Evolutionary conservation across 2,113 vertebrate species (phyloP).

Genomic region (Misgurnus anguillicaudatus): DNA sequence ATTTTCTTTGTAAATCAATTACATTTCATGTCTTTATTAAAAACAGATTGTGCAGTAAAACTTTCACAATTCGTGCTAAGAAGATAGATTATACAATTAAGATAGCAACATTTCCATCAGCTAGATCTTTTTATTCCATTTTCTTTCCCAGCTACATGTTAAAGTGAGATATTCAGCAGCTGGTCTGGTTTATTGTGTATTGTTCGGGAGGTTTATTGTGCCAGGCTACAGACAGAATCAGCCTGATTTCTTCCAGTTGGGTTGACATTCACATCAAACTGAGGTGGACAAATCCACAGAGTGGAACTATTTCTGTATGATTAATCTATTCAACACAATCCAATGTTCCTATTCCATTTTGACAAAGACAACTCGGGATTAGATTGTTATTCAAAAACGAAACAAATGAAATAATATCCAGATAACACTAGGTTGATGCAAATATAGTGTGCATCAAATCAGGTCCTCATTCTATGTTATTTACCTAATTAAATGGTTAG

Average conservation of each 20-base stretch:
- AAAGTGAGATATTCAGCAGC: neutral
- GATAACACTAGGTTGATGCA: neutral
- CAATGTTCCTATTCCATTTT: constrained; percentile 17
- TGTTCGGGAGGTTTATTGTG: neutral
- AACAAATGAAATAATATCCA: neutral
- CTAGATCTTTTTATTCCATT: neutral
- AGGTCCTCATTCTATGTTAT: too few relatives aligned
- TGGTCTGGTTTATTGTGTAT: neutral
- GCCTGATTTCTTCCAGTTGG: neutral
- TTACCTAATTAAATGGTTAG: too few relatives aligned
- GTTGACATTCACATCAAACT: constrained; percentile 19
- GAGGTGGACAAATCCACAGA: neutral
- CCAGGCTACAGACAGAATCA: neutral
- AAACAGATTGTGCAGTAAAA: neutral
- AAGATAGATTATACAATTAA: neutral
- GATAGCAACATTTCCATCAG: constrained; percentile 13
- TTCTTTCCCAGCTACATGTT: neutral
- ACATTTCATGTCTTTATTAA: too few relatives aligned
- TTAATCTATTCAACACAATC: constrained; percentile 35
- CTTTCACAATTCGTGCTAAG: neutral
- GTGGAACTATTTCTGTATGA: constrained; percentile 20
- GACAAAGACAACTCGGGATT: constrained; percentile 2
- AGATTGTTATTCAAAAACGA: neutral
- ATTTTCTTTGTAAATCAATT: too few relatives aligned
- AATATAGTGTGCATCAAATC: neutral